These are phyloP conservation scores for Willowsia nigromaculata DNA, from an alignment of 2,888 invertebrate genomes.

Conservation along the genomic window DNA sequence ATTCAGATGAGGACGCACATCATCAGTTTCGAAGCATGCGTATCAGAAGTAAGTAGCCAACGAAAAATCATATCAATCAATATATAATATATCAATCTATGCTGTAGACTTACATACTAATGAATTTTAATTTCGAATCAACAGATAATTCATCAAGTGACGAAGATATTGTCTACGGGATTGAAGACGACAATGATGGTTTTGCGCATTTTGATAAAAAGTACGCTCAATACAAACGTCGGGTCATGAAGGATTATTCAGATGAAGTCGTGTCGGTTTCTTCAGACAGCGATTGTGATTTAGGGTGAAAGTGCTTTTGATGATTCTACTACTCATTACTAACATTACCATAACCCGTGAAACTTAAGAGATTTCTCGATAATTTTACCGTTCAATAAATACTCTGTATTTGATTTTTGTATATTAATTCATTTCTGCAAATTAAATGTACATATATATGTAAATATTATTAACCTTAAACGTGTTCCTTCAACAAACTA, in stretches of 20 bases:
- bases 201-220: neutral
- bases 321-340: too few relatives aligned
- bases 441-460: too few relatives aligned
- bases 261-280: slow-evolving; percentile 69
- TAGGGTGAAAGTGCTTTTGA: neutral
- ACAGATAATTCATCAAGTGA: slow-evolving; percentile 69
- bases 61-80: neutral
- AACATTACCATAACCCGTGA: too few relatives aligned
- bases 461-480: too few relatives aligned
- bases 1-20: neutral
- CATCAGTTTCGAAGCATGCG: neutral
- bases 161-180: slow-evolving; percentile 64
- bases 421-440: too few relatives aligned
- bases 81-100: too few relatives aligned
- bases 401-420: too few relatives aligned
- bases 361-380: too few relatives aligned
- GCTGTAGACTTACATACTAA: too few relatives aligned
- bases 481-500: too few relatives aligned
- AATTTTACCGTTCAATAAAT: too few relatives aligned
- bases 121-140: too few relatives aligned
- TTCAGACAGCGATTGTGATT: slow-evolving; percentile 61
- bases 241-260: slow-evolving; percentile 36
- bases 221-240: slow-evolving; percentile 53
- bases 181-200: slow-evolving; percentile 62
- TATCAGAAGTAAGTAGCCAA: neutral